A percentile compares a stretch with the other conserved stretches of the same genome.
phyloP scores from a whole-genome alignment of 2,113 vertebrate genomes.

The Psilopsiagon aymara region DNA sequence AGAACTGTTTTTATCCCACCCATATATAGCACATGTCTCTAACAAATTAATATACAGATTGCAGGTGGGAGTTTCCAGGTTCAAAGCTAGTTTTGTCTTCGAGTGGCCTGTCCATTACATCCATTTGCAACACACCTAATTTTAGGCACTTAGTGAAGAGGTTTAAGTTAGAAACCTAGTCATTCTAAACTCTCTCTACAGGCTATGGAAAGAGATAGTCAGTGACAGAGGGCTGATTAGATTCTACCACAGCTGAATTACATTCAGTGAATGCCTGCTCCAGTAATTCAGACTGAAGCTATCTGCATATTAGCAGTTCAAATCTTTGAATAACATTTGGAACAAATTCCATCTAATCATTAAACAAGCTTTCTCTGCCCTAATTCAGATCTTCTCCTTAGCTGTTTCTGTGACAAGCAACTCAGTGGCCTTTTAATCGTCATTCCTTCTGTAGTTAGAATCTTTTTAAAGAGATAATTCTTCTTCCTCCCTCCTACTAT shows the following conservation, averaged over 20 bases:
- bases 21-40: not conserved
- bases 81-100: not conserved
- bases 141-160: not conserved
- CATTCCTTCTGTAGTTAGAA: not conserved
- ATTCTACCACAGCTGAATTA: constrained; percentile 6
- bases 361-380: not conserved
- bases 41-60: constrained; percentile 1
- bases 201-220: not conserved
- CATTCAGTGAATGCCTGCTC: not conserved
- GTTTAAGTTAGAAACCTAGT: constrained; percentile 10
- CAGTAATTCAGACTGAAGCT: not conserved
- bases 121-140: constrained; percentile 4
- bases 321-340: not conserved
- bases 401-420: not conserved
- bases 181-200: not conserved
- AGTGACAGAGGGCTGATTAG: not conserved
- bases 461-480: not conserved
- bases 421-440: not conserved
- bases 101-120: not conserved
- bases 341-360: constrained; percentile 1
- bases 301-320: constrained; percentile 3
- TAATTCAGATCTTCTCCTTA: not conserved
- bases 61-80: constrained; percentile 20
- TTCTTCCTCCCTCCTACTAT: not conserved
- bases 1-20: not conserved